Percentiles rank a stretch among this genome's conserved stretches.
Evolutionary conservation across 1,140 invertebrate genomes (phyloP).

Genomic region (Caenorhabditis brenneri): DNA sequence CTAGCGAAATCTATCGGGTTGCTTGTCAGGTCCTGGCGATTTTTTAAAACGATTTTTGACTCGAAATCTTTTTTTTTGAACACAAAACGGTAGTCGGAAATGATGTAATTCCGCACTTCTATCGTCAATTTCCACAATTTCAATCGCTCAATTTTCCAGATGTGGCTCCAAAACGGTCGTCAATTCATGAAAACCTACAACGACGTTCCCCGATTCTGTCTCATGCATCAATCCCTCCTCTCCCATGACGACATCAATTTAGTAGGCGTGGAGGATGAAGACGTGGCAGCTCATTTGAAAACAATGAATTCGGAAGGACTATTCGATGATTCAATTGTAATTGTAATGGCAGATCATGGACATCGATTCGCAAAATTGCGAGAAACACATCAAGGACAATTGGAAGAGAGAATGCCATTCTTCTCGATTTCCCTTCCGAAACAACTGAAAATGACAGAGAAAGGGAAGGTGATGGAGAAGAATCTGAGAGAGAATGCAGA

Average conservation of each 20-base stretch:
- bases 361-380: conserved; percentile 78
- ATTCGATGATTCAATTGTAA: conserved; percentile 81
- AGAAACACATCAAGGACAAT: conserved; percentile 78
- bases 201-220: conserved; percentile 80
- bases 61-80: too few species aligned
- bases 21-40: too few species aligned
- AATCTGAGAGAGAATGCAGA: conserved; percentile 35
- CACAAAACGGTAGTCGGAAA: too few species aligned
- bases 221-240: conserved; percentile 86
- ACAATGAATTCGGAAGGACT: conserved; percentile 70
- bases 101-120: too few species aligned
- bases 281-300: conserved; percentile 76
- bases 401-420: conserved; percentile 85
- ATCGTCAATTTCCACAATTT: too few species aligned
- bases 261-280: conserved; percentile 80
- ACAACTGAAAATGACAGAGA: conserved; percentile 74
- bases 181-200: conserved; percentile 76
- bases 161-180: conserved; percentile 77
- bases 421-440: conserved; percentile 82
- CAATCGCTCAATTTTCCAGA: conserved; percentile 69
- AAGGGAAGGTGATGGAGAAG: conserved; percentile 39
- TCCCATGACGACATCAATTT: conserved; percentile 85
- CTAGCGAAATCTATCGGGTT: too few species aligned
- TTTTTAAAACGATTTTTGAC: too few species aligned
- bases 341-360: conserved; percentile 88